These are phyloP conservation scores for Drosophila cardini DNA, from an alignment of 1,140 invertebrate species.

Conservation along the genomic window DNA sequence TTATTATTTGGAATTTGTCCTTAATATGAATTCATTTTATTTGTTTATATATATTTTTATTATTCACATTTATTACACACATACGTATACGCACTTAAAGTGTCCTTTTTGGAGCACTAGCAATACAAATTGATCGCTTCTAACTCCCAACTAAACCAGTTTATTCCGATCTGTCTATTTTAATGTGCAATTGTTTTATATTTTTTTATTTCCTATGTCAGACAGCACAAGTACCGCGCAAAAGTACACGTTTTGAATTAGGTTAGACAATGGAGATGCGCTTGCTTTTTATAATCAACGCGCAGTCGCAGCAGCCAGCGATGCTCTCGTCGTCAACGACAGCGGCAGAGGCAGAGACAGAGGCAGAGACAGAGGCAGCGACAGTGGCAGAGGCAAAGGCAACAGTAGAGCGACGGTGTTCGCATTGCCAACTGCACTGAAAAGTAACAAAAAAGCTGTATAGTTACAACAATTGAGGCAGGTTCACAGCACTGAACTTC, in stretches of 20 bases:
- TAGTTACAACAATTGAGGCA: slow-evolving; percentile 75
- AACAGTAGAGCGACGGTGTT: slow-evolving; percentile 8
- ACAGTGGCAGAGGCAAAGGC: slow-evolving; percentile 10
- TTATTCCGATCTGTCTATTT: slow-evolving; percentile 1
- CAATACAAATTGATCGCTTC: slow-evolving; percentile 32
- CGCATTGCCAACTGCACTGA: slow-evolving; percentile 76
- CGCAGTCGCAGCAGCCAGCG: slow-evolving; percentile 41
- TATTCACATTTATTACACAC: slow-evolving; percentile 6
- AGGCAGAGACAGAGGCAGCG: slow-evolving; percentile 19
- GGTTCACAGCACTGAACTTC: slow-evolving; percentile 71
- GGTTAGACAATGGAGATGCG: slow-evolving; percentile 84
- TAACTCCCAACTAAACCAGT: slow-evolving; percentile 33
- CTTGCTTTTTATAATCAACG: slow-evolving; percentile 83
- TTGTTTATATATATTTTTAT: not conserved
- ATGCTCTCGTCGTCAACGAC: slow-evolving; percentile 43
- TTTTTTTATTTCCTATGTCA: slow-evolving; percentile 28
- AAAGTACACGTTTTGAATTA: slow-evolving; percentile 84
- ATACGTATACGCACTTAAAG: slow-evolving; percentile 13
- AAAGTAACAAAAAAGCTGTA: slow-evolving; percentile 49
- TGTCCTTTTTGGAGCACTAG: slow-evolving; percentile 33
- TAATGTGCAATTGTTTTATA: slow-evolving; percentile 18
- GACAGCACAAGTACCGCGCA: slow-evolving; percentile 61
- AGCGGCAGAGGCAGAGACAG: slow-evolving; percentile 5
- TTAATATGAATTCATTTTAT: slow-evolving; percentile 10
- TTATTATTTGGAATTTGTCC: slow-evolving; percentile 1